These are phyloP conservation scores for Bombus impatiens DNA, from an alignment of 1,140 invertebrate genomes.

Conservation along the genomic window DNA sequence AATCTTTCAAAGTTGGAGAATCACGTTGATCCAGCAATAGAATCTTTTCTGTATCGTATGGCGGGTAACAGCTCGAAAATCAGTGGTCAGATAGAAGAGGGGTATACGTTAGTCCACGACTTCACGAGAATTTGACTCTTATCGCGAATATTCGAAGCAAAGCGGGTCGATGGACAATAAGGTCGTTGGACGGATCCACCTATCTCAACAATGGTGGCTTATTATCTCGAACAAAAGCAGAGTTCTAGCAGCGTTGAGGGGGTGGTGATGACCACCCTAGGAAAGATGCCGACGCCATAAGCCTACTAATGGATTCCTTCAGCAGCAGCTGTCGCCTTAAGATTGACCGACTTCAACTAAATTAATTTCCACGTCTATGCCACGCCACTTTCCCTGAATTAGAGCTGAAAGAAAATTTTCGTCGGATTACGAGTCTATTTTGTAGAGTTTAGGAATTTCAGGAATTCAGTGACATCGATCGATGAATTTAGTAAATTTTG, in stretches of 20 bases:
- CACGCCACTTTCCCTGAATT: conserved; percentile 56
- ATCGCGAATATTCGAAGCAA: conserved; percentile 69
- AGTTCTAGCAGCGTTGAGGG: conserved; percentile 59
- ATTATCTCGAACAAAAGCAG: conserved; percentile 79
- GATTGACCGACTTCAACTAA: conserved; percentile 76
- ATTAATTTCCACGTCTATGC: conserved; percentile 71
- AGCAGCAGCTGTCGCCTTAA: conserved; percentile 76
- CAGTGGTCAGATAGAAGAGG: background rate
- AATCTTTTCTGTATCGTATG: background rate
- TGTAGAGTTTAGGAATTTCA: background rate
- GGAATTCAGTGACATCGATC: too few species aligned
- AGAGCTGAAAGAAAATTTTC: conserved; percentile 42
- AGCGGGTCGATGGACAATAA: conserved; percentile 75
- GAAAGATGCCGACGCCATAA: conserved; percentile 68
- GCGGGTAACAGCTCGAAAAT: background rate
- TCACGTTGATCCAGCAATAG: background rate
- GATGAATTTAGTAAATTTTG: background rate
- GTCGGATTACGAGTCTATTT: background rate
- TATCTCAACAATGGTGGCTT: conserved; percentile 78
- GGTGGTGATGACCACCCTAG: conserved; percentile 60
- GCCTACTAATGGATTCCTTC: conserved; percentile 79
- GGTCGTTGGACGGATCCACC: conserved; percentile 67
- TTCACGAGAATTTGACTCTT: conserved; percentile 66
- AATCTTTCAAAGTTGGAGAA: background rate
- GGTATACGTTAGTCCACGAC: conserved; percentile 32